Conservation (phyloP, 2,797 vertebrate species). For the Sylvilagus floridanus region DNA sequence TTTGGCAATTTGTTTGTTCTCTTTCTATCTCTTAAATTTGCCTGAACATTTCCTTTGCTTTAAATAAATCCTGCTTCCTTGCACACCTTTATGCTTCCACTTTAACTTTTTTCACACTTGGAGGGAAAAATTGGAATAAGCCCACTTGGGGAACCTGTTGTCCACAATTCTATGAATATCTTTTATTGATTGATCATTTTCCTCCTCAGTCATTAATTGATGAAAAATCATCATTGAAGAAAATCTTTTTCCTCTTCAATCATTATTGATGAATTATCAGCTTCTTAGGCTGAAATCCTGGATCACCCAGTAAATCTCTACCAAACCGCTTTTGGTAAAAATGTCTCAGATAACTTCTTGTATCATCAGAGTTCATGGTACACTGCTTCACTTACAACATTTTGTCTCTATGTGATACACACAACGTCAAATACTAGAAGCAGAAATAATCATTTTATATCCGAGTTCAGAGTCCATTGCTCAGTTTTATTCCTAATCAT, state of each 20-base stretch:
- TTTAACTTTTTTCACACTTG: no score
- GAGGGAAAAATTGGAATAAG: no score
- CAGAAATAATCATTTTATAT: not conserved
- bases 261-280: not conserved
- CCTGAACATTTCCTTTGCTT: no score
- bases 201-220: slow-evolving; percentile 23
- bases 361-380: not conserved
- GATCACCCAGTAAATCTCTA: not conserved
- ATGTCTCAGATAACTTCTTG: not conserved
- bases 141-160: no score
- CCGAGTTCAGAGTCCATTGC: not conserved
- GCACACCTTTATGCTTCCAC: no score
- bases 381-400: not conserved
- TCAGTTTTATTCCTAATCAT: slow-evolving; percentile 22
- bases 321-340: not conserved
- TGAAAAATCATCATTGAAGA: not conserved
- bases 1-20: no score
- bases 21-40: no score
- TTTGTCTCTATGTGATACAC: not conserved
- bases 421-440: not conserved
- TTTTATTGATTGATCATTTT: not conserved
- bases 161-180: not conserved
- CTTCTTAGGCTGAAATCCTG: not conserved
- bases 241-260: not conserved
- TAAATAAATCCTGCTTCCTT: no score